These are phyloP conservation scores for Manis crassicaudata DNA, from an alignment of 2,797 vertebrate species.

Conservation along the genomic window DNA sequence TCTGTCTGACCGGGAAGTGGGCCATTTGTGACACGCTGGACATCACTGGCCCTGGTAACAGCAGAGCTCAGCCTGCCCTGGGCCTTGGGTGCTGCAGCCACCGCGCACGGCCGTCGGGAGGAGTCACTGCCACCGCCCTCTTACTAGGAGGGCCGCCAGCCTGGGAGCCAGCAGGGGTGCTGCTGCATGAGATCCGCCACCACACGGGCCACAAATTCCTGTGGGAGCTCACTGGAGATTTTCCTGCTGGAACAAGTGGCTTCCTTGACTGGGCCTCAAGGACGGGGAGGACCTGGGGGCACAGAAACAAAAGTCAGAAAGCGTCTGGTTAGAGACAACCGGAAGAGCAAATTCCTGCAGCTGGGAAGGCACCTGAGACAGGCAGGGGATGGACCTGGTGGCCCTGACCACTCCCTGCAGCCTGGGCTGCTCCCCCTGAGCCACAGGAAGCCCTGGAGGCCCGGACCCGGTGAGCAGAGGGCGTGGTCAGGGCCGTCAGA, in stretches of 20 bases:
- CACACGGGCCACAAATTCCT: accelerated
- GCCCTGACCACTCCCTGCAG: too few relatives aligned
- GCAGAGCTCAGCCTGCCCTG: not conserved
- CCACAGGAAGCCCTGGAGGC: not conserved
- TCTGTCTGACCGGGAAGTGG: not conserved
- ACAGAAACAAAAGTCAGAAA: not conserved
- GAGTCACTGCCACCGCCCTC: not conserved
- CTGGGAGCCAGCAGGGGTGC: not conserved
- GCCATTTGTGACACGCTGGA: not conserved
- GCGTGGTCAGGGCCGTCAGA: too few relatives aligned
- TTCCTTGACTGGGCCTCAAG: not conserved
- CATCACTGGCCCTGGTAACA: accelerated
- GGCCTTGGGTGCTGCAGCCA: not conserved
- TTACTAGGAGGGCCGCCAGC: not conserved
- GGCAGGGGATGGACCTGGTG: too few relatives aligned
- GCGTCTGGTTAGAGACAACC: not conserved
- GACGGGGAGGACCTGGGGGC: not conserved
- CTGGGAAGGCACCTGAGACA: not conserved
- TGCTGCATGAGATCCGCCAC: accelerated
- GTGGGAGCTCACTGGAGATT: not conserved
- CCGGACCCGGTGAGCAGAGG: not conserved
- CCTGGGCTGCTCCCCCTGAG: not conserved
- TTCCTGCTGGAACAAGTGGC: too few relatives aligned
- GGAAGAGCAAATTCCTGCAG: not conserved
- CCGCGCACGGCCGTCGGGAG: not conserved